Conservation (phyloP, 2,888 invertebrate species). For the Stomorhina lunata region DNA sequence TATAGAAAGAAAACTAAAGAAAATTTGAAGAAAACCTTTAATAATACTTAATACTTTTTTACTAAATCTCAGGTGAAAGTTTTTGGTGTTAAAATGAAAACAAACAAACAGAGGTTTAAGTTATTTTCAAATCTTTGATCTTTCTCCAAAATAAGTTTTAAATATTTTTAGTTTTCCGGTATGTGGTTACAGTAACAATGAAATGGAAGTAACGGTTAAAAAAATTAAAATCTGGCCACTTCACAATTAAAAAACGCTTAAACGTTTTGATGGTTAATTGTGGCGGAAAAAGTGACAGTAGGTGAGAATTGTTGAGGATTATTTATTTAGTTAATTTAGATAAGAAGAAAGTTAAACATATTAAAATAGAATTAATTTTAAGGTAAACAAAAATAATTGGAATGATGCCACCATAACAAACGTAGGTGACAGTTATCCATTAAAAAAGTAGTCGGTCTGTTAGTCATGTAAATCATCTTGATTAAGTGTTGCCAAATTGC, state of each 20-base stretch:
- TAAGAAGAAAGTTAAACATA: no score
- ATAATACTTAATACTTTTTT: neutral
- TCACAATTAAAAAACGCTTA: neutral
- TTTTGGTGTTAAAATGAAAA: conserved; percentile 26
- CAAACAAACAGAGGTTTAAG: neutral
- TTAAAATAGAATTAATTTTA: no score
- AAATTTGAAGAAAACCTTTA: conserved; percentile 3
- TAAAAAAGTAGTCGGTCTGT: no score
- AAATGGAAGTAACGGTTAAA: neutral
- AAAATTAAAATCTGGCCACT: neutral
- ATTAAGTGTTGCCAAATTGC: no score
- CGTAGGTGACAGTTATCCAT: no score
- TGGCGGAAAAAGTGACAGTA: neutral
- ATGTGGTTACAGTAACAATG: neutral
- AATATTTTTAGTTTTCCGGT: conserved; percentile 46
- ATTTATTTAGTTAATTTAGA: no score
- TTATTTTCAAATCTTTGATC: neutral
- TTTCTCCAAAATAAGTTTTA: neutral
- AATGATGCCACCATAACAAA: no score
- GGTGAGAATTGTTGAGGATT: no score
- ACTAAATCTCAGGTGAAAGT: conserved; percentile 42
- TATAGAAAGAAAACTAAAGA: conserved; percentile 8
- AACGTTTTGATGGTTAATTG: neutral
- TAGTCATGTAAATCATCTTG: no score
- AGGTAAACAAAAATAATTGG: no score